Percentiles rank a stretch among this genome's conserved stretches.
phyloP scores from a whole-genome alignment of 2,888 invertebrate species.

The Andrena hattorfiana region DNA sequence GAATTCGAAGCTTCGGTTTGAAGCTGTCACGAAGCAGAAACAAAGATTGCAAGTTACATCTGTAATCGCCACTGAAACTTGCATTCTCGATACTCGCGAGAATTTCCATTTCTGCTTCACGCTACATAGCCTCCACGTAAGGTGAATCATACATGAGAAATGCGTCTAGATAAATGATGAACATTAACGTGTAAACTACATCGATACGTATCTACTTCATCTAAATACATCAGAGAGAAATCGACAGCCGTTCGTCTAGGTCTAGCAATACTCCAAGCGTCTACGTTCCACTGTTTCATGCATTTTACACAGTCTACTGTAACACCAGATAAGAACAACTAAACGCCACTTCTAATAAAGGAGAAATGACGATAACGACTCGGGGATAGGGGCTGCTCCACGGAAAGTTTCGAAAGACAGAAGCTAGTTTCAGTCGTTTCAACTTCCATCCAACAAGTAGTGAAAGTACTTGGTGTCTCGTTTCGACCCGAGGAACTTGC shows the following conservation, averaged over 20 bases:
- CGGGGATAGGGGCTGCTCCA: slow-evolving; percentile 52
- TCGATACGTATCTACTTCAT: background rate
- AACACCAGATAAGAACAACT: slow-evolving; percentile 28
- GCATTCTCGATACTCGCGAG: background rate
- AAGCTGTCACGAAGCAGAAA: background rate
- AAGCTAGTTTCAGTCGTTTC: slow-evolving; percentile 14
- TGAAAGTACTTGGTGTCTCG: slow-evolving; percentile 23
- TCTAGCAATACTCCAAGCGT: slow-evolving; percentile 43
- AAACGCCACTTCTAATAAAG: slow-evolving; percentile 35
- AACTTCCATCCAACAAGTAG: slow-evolving; percentile 8
- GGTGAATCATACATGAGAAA: background rate
- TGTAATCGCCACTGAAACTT: too few species aligned
- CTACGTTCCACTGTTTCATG: slow-evolving; percentile 30
- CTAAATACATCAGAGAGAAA: slow-evolving; percentile 5
- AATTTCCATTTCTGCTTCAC: background rate
- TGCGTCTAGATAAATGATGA: background rate
- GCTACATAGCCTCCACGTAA: background rate
- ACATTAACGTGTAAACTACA: background rate
- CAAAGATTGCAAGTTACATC: background rate
- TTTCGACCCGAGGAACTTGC: slow-evolving; percentile 23
- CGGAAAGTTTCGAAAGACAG: slow-evolving; percentile 34
- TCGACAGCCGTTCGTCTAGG: slow-evolving; percentile 33
- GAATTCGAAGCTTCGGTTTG: too few species aligned
- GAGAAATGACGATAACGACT: slow-evolving; percentile 41
- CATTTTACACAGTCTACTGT: slow-evolving; percentile 17